phyloP scores from a whole-genome alignment of 2,113 vertebrate species.

The Tauraco erythrolophus region DNA sequence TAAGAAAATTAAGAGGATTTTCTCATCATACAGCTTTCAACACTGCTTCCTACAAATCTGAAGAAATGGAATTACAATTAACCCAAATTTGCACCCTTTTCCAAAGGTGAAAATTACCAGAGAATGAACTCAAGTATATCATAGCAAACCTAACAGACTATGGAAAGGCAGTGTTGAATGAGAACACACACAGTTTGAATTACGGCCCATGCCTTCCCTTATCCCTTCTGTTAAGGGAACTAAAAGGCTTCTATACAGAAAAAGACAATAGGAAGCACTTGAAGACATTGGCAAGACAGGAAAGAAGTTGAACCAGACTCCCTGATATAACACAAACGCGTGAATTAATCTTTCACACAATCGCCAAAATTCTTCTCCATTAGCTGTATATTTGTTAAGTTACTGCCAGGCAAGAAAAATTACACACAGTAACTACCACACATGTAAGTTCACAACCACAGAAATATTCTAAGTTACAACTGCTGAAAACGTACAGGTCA shows the following conservation, averaged over 20 bases:
- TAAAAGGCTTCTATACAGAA: not conserved
- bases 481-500: not conserved
- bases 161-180: not conserved
- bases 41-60: not conserved
- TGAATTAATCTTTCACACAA: not conserved
- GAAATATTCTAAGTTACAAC: not conserved
- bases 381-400: not conserved
- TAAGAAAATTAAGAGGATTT: not conserved
- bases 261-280: not conserved
- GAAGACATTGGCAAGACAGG: not conserved
- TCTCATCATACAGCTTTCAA: not conserved
- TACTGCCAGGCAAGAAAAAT: not conserved
- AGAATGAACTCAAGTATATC: not conserved
- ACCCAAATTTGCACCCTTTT: rapidly evolving
- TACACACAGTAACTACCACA: rapidly evolving
- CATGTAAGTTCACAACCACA: rapidly evolving
- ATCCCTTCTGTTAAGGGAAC: not conserved
- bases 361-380: not conserved
- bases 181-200: not conserved
- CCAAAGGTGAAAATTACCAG: not conserved
- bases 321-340: rapidly evolving
- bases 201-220: not conserved
- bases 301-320: not conserved
- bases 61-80: not conserved
- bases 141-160: not conserved